These are phyloP conservation scores for Calonectris borealis DNA, from an alignment of 2,113 vertebrate species.

Conservation along the genomic window DNA sequence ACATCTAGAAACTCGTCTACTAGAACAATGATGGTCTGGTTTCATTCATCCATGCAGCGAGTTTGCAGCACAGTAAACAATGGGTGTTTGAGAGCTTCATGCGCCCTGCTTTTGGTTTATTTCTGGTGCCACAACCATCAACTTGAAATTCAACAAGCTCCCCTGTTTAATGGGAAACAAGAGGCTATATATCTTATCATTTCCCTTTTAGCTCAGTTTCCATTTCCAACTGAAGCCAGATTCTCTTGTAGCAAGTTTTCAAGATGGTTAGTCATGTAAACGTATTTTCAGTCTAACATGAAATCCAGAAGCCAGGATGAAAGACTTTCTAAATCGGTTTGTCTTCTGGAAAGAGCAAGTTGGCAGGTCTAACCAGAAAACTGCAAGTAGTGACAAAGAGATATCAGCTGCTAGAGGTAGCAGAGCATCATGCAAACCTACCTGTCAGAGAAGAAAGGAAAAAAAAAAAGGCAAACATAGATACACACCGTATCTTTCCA, in stretches of 20 bases:
- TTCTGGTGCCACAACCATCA: neutral
- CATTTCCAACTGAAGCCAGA: neutral
- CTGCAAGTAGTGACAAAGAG: neutral
- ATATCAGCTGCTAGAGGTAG: neutral
- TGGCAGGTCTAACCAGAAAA: neutral
- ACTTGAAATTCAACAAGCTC: neutral
- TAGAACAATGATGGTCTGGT: fast-evolving
- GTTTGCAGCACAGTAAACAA: fast-evolving
- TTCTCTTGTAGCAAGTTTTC: neutral
- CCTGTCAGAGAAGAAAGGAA: neutral
- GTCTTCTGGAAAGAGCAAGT: neutral
- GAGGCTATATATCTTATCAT: neutral
- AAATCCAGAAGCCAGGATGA: neutral
- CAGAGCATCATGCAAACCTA: neutral
- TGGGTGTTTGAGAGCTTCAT: fast-evolving
- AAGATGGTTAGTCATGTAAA: neutral
- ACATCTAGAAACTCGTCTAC: fast-evolving
- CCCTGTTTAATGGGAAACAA: neutral
- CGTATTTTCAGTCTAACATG: fast-evolving
- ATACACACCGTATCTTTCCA: neutral
- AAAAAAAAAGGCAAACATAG: neutral
- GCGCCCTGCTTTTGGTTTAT: fast-evolving
- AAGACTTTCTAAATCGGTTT: neutral
- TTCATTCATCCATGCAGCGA: fast-evolving
- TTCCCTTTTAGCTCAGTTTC: neutral